Evolutionary conservation across 64 coral and sea anemone genomes (phyloP).

Genomic region (Actinia equina): DNA sequence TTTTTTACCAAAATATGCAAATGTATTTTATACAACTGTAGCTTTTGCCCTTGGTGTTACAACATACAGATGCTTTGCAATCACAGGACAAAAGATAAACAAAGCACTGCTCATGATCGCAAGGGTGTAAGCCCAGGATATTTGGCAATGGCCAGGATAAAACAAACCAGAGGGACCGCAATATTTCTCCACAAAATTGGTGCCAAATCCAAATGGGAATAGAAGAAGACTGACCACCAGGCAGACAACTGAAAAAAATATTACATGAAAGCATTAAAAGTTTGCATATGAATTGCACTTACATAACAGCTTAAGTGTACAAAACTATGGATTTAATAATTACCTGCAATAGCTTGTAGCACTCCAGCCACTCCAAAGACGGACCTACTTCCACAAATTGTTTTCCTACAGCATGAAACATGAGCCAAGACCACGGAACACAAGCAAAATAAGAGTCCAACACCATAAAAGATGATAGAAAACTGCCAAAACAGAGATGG

Average conservation of each 20-base stretch:
- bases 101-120: slow-evolving; percentile 39
- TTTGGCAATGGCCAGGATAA: slow-evolving; percentile 7
- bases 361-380: slow-evolving; percentile 60
- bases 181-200: slow-evolving; percentile 4
- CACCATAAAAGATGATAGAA: slow-evolving; percentile 51
- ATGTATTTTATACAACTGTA: slow-evolving; percentile 45
- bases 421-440: slow-evolving; percentile 47
- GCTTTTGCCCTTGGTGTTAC: slow-evolving; percentile 56
- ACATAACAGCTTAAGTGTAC: too few species aligned
- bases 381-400: slow-evolving; percentile 48
- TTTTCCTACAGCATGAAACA: slow-evolving; percentile 48
- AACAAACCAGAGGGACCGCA: slow-evolving; percentile 15
- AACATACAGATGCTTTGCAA: slow-evolving; percentile 45
- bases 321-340: not conserved
- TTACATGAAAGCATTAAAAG: not conserved
- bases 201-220: slow-evolving; percentile 23
- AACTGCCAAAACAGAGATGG: slow-evolving; percentile 78
- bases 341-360: slow-evolving; percentile 72
- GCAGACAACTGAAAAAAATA: slow-evolving; percentile 5
- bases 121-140: slow-evolving; percentile 31
- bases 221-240: slow-evolving; percentile 12
- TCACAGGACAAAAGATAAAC: slow-evolving; percentile 58
- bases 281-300: not conserved
- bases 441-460: slow-evolving; percentile 47
- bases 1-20: not conserved